Conservation (phyloP, 2,113 vertebrate species). For the Thryonomys swinderianus region DNA sequence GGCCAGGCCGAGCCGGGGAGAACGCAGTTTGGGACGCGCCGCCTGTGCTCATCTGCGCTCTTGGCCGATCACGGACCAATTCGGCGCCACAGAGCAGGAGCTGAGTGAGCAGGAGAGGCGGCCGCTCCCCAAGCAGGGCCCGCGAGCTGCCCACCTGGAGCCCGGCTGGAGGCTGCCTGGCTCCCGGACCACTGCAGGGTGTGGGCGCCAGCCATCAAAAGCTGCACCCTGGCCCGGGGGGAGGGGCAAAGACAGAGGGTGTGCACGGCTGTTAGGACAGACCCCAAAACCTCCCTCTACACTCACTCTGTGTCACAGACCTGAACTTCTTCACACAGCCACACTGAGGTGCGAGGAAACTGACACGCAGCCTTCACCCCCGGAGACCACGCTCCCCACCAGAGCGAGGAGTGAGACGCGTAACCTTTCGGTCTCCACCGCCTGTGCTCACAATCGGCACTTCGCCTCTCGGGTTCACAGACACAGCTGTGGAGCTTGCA, state of each 20-base stretch:
- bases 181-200: background rate
- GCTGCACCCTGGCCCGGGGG: background rate
- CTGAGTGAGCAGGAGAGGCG: too few species aligned
- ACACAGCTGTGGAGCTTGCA: background rate
- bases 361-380: background rate
- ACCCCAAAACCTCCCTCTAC: background rate
- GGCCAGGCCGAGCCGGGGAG: background rate
- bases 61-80: background rate
- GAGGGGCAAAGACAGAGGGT: background rate
- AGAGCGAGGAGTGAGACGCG: background rate
- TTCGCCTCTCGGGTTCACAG: background rate
- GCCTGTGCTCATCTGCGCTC: background rate
- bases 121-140: too few species aligned
- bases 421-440: rapidly evolving
- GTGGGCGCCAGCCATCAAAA: background rate
- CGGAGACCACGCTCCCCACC: too few species aligned
- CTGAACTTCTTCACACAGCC: background rate
- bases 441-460: background rate
- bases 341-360: background rate
- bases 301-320: background rate
- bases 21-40: background rate
- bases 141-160: too few species aligned
- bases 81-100: background rate
- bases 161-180: rapidly evolving
- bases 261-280: background rate